Evolutionary conservation across 2,113 vertebrate genomes (phyloP), one percentile per base, ranked within the genome.

Genomic region (Ramphastos sulfuratus): DNA sequence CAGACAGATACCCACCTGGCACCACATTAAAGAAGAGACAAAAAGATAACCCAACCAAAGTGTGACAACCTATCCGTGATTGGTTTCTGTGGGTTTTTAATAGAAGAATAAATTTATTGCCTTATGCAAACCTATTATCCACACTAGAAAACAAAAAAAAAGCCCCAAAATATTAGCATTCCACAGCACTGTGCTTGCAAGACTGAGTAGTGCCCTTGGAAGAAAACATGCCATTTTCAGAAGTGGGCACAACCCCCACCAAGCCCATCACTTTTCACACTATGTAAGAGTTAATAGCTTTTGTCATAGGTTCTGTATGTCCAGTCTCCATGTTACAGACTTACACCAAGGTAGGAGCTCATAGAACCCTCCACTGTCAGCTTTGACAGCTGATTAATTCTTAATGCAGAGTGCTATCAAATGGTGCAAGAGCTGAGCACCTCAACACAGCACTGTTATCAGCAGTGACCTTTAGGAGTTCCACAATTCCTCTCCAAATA

Each of bases 401-500:
- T 83, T 58, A 50, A 69, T 1, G 0, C 24, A 31, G 21, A 37
- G 10, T 0, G 3, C 42, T 42, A 31, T 48, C 6, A 73, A 42
- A 77, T 3, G 11, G 27, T 24, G 2, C 0, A 3, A 48, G 46
- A n/a, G 19, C 33, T 9, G 8, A 60, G 24, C 0, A 0, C 42
- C 18, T 46, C 58, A 56, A 24, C 33, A 58, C n/a, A 27, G 44
- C 0, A 0, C n/a, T 50, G 33, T 33, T 54, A 52, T n/a, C 54
- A 66, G 13, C 10, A 4, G 15, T 0, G 0, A 28, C 15, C 33
- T 65, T 35, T 18, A 61, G 33, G 52, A 70, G 30, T 25, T 70
- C 12, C 25, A 60, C 44, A n/a, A 60, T 55, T 71, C 35, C 52
- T 60, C 20, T 12, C 18, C 25, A 10, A 30, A 30, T n/a, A 37